Conservation (phyloP, 2,888 invertebrate species). For the Automeris io region DNA sequence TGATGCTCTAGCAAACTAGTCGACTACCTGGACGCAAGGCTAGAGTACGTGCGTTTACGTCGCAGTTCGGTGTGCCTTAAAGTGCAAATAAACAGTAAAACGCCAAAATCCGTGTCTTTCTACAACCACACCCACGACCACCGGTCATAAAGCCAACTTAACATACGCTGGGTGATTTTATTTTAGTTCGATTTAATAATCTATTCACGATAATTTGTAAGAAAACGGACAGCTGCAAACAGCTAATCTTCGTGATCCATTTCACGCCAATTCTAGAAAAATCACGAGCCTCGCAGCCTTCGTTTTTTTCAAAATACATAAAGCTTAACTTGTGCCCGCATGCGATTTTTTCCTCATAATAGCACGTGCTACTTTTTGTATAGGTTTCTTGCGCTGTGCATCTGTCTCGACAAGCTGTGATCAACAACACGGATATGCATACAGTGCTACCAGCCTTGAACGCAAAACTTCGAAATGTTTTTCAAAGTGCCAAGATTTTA, state of each 20-base stretch:
- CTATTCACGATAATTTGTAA: too few species aligned
- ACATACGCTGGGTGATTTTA: too few species aligned
- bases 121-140: too few species aligned
- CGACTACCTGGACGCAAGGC: too few species aligned
- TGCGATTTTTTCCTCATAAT: slow-evolving; percentile 56
- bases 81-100: too few species aligned
- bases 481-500: too few species aligned
- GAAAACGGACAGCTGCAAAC: slow-evolving; percentile 5
- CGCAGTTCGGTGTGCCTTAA: too few species aligned
- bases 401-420: slow-evolving; percentile 71
- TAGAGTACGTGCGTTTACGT: too few species aligned
- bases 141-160: too few species aligned
- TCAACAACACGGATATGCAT: slow-evolving; percentile 32
- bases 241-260: slow-evolving; percentile 25
- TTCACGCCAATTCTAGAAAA: slow-evolving; percentile 48
- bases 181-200: too few species aligned
- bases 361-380: slow-evolving; percentile 70
- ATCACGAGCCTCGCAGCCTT: slow-evolving; percentile 41
- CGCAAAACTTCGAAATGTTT: slow-evolving; percentile 2
- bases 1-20: too few species aligned
- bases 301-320: slow-evolving; percentile 45
- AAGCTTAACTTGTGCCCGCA: slow-evolving; percentile 67
- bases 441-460: slow-evolving; percentile 14
- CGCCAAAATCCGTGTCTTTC: too few species aligned
- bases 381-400: slow-evolving; percentile 59